A percentile compares a stretch with the other conserved stretches of the same genome.
These are phyloP conservation scores for Enteromius paludinosus DNA, from an alignment of 2,797 vertebrate species.

Conservation along the genomic window DNA sequence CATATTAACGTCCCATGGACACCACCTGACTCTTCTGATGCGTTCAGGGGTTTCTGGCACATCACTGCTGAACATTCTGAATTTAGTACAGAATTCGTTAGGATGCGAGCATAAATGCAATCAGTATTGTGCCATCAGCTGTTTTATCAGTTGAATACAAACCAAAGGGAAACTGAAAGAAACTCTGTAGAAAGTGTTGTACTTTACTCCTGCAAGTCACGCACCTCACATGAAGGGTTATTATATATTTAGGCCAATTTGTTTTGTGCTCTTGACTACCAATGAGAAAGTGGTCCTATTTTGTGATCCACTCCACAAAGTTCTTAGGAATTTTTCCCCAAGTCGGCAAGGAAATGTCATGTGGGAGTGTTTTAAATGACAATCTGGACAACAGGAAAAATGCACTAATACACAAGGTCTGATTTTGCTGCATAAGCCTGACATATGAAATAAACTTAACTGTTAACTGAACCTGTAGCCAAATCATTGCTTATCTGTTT, in stretches of 20 bases:
- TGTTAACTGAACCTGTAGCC: background rate
- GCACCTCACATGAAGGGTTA: background rate
- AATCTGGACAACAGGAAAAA: background rate
- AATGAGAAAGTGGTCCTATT: background rate
- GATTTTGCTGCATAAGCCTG: background rate
- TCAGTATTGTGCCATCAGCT: background rate
- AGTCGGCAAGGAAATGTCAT: background rate
- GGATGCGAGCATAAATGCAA: background rate
- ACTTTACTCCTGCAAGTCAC: background rate
- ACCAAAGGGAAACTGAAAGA: background rate
- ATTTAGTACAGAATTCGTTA: background rate
- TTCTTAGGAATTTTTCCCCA: background rate
- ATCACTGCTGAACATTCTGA: background rate
- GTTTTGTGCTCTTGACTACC: background rate
- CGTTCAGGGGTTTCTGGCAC: background rate
- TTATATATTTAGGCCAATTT: constrained; percentile 2
- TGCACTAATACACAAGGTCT: background rate
- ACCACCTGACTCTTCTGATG: background rate
- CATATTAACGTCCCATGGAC: background rate
- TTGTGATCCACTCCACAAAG: background rate
- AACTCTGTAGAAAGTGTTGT: background rate
- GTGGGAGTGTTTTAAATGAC: background rate
- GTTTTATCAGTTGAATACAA: background rate
- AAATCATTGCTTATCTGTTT: background rate
- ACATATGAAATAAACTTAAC: background rate